These are phyloP conservation scores for Caenorhabditis zanzibari DNA, from an alignment of 2,888 invertebrate genomes.

Conservation along the genomic window DNA sequence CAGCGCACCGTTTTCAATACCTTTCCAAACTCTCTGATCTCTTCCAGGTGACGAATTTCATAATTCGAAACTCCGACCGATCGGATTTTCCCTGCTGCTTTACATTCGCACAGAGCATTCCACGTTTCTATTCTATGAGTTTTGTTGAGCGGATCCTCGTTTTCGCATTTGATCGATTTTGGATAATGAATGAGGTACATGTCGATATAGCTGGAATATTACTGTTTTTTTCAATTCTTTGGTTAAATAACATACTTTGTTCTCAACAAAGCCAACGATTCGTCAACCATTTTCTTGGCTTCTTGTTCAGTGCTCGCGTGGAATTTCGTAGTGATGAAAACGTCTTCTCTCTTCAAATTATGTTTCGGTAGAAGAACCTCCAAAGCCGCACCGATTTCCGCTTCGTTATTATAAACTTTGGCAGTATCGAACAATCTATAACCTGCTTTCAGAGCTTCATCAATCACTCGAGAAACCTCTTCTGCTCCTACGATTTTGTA, in stretches of 20 bases:
- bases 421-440: conserved; percentile 88
- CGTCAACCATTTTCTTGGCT: conserved; percentile 68
- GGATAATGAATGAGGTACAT: conserved; percentile 90
- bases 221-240: not conserved
- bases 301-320: conserved; percentile 83
- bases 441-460: conserved; percentile 84
- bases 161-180: conserved; percentile 85
- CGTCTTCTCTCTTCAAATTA: conserved; percentile 88
- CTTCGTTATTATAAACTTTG: conserved; percentile 89
- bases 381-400: conserved; percentile 87
- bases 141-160: conserved; percentile 85
- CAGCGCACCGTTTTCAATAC: not conserved
- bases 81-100: conserved; percentile 85
- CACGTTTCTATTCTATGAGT: conserved; percentile 88
- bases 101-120: conserved; percentile 87
- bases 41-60: conserved; percentile 87
- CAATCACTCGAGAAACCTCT: conserved; percentile 78
- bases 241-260: not conserved
- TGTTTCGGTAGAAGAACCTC: conserved; percentile 88
- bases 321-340: conserved; percentile 90
- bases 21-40: conserved; percentile 84
- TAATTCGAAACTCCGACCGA: conserved; percentile 92
- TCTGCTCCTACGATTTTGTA: conserved; percentile 70
- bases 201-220: conserved; percentile 76
- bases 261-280: conserved; percentile 64